A percentile compares a stretch with the other conserved stretches of the same genome.
Conservation (phyloP, 2,797 vertebrate species). For the Peromyscus aztecus region DNA sequence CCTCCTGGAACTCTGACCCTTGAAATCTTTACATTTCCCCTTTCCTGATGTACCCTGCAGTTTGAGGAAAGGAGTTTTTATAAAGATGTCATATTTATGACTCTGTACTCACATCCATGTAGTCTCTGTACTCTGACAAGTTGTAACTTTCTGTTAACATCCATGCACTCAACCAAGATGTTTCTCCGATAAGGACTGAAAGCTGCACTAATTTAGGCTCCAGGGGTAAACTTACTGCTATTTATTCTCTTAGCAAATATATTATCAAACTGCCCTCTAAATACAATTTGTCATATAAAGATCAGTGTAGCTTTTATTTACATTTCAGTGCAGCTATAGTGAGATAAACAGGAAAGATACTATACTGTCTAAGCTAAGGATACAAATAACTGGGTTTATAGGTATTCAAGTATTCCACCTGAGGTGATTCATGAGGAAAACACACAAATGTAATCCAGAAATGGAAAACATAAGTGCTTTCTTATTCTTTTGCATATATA, state of each 20-base stretch:
- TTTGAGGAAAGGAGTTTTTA: background rate
- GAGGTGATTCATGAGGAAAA: background rate
- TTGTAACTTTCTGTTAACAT: background rate
- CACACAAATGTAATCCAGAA: background rate
- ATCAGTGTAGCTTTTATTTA: background rate
- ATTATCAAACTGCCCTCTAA: background rate
- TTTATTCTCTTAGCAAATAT: background rate
- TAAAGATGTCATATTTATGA: background rate
- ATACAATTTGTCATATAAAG: background rate
- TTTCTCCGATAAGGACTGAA: background rate
- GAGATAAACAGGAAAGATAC: background rate
- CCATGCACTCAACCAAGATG: background rate
- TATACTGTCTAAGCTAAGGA: background rate
- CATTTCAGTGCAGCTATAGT: background rate
- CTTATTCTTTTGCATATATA: background rate
- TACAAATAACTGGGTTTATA: background rate
- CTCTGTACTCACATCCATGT: too few species aligned
- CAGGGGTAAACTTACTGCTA: background rate
- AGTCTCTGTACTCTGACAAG: background rate
- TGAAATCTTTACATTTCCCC: background rate
- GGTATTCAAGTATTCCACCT: background rate
- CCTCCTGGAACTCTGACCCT: too few species aligned
- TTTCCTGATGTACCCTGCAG: background rate
- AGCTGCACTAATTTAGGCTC: background rate
- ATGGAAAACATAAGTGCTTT: background rate